Evolutionary conservation across 2,888 invertebrate genomes (phyloP).

Genomic region (Neria commutata): DNA sequence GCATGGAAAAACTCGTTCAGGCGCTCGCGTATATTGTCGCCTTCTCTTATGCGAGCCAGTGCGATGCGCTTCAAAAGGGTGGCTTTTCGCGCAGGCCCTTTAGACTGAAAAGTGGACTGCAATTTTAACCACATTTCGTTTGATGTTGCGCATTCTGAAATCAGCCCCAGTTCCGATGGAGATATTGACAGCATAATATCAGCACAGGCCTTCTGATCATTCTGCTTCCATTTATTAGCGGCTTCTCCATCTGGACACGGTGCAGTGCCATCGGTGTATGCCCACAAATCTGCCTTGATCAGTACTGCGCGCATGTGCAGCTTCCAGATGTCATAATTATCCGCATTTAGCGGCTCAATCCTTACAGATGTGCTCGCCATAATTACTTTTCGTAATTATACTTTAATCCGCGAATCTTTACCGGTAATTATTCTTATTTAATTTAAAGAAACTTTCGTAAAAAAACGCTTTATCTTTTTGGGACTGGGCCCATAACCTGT

Average conservation of each 20-base stretch:
- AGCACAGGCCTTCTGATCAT: neutral
- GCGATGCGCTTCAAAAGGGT: slow-evolving; percentile 5
- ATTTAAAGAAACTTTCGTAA: neutral
- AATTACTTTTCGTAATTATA: neutral
- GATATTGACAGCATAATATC: neutral
- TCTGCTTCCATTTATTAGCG: neutral
- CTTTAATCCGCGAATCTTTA: neutral
- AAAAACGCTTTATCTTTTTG: neutral
- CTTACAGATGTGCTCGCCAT: slow-evolving; percentile 11
- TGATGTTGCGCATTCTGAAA: neutral
- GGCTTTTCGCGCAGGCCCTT: slow-evolving; percentile 14
- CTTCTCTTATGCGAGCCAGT: slow-evolving; percentile 5
- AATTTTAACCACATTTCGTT: slow-evolving; percentile 23
- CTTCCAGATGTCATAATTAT: slow-evolving; percentile 32
- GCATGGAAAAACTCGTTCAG: slow-evolving; percentile 16
- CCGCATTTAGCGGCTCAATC: slow-evolving; percentile 30
- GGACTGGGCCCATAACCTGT: neutral
- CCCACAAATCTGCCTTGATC: slow-evolving; percentile 29
- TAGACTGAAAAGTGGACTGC: slow-evolving; percentile 11
- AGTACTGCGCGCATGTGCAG: slow-evolving; percentile 31
- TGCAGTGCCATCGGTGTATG: slow-evolving; percentile 18
- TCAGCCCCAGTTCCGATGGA: slow-evolving; percentile 1
- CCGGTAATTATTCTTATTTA: neutral
- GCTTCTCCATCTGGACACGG: slow-evolving; percentile 1
- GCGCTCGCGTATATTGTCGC: neutral